Conservation (phyloP, 64 coral and sea anemone genomes). For the Montipora foliosa region DNA sequence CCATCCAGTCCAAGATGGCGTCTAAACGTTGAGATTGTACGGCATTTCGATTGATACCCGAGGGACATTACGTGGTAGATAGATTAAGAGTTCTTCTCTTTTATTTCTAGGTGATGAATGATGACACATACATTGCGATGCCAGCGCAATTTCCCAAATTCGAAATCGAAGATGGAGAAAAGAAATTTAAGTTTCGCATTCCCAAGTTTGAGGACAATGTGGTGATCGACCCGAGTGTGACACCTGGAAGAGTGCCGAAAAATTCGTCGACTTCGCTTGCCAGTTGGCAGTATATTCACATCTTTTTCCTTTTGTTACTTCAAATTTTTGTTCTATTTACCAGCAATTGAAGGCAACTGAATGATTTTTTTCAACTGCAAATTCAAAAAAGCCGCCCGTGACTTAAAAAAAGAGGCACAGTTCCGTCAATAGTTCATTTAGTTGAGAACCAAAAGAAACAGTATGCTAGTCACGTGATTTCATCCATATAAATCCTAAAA, state of each 20-base stretch:
- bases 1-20: too few relatives aligned
- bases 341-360: background rate
- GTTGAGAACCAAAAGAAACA: too few relatives aligned
- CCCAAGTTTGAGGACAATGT: constrained; percentile 23
- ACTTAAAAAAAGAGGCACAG: too few relatives aligned
- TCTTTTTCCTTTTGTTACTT: background rate
- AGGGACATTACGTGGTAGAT: too few relatives aligned
- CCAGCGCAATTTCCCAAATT: constrained; percentile 4
- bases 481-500: too few relatives aligned
- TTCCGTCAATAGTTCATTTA: too few relatives aligned
- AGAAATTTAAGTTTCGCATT: constrained; percentile 34
- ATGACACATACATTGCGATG: constrained; percentile 27
- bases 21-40: too few relatives aligned
- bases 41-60: too few relatives aligned
- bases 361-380: background rate
- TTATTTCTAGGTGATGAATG: constrained; percentile 10
- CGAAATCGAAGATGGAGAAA: constrained; percentile 21
- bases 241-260: background rate
- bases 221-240: constrained; percentile 27
- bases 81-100: background rate
- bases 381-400: too few relatives aligned
- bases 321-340: background rate
- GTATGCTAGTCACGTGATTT: too few relatives aligned
- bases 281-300: background rate
- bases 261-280: background rate